Conservation (phyloP, 2,797 vertebrate species). For the Geotrypetes seraphini region DNA sequence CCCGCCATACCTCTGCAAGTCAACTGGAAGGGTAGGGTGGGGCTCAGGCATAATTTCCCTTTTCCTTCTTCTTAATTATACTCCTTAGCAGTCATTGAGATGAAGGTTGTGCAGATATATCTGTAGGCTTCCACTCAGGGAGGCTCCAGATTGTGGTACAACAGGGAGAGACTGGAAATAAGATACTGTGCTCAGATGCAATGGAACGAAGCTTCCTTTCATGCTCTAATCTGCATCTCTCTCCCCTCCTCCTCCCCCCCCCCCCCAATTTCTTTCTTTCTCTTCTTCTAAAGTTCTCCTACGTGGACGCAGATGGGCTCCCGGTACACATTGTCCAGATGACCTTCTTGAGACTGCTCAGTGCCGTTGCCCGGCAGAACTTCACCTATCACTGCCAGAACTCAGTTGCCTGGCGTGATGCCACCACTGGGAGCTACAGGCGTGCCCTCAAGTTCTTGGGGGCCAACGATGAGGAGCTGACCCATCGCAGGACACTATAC, state of each 20-base stretch:
- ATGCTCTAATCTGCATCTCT: background rate
- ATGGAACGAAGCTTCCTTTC: background rate
- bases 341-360: constrained; percentile 84
- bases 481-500: constrained; percentile 56
- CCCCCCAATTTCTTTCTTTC: too few relatives aligned
- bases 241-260: rapidly evolving
- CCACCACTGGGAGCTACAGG: constrained; percentile 39
- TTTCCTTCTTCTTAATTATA: too few relatives aligned
- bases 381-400: constrained; percentile 83
- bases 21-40: too few relatives aligned
- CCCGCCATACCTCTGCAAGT: too few relatives aligned
- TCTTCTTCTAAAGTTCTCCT: constrained; percentile 65
- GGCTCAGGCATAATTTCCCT: too few relatives aligned
- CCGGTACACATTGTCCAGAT: constrained; percentile 74
- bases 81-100: too few relatives aligned
- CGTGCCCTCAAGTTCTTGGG: constrained; percentile 65
- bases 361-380: constrained; percentile 67
- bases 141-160: too few relatives aligned
- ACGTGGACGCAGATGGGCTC: constrained; percentile 68
- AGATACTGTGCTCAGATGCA: background rate
- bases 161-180: rapidly evolving
- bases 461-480: constrained; percentile 70
- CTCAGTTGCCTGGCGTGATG: constrained; percentile 73
- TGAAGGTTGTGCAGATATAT: too few relatives aligned
- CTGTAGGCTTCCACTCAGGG: too few relatives aligned